Conservation (phyloP, 2,797 vertebrate species). For the Bradypodion ventrale region DNA sequence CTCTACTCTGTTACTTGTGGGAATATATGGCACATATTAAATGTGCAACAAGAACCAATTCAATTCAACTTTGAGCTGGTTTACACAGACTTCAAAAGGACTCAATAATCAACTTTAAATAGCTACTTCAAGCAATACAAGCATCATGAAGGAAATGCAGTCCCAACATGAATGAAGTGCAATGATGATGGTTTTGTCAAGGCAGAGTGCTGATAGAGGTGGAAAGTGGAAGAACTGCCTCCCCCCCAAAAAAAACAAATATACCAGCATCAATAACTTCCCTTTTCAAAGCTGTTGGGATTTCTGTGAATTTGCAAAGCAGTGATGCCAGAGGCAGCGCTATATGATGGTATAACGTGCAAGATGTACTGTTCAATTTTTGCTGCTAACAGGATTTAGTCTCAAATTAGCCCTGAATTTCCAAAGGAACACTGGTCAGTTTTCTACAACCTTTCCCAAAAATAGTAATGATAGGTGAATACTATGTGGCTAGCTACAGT, state of each 20-base stretch:
- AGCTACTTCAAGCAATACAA: neutral
- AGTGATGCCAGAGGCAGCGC: neutral
- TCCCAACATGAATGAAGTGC: neutral
- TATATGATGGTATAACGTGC: conserved; percentile 33
- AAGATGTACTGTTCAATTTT: conserved; percentile 39
- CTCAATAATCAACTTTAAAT: neutral
- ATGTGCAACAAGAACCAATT: conserved; percentile 9
- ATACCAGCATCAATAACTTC: neutral
- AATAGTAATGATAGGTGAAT: neutral
- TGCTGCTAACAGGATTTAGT: conserved; percentile 12
- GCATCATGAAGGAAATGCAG: neutral
- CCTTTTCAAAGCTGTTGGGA: neutral
- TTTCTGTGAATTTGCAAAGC: neutral
- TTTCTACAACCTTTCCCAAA: conserved; percentile 3
- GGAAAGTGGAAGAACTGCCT: neutral
- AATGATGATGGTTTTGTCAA: neutral
- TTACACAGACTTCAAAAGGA: neutral
- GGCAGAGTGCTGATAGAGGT: neutral
- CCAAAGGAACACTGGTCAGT: neutral
- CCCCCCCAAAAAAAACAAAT: neutral
- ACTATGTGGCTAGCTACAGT: neutral
- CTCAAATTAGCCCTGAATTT: conserved; percentile 3
- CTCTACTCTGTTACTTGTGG: conserved; percentile 24
- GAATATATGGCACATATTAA: neutral
- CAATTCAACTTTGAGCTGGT: conserved; percentile 17